Evolutionary conservation across 2,888 invertebrate genomes (phyloP), one percentile per base, ranked within the genome.

Genomic region (Microctonus aethiopoides): DNA sequence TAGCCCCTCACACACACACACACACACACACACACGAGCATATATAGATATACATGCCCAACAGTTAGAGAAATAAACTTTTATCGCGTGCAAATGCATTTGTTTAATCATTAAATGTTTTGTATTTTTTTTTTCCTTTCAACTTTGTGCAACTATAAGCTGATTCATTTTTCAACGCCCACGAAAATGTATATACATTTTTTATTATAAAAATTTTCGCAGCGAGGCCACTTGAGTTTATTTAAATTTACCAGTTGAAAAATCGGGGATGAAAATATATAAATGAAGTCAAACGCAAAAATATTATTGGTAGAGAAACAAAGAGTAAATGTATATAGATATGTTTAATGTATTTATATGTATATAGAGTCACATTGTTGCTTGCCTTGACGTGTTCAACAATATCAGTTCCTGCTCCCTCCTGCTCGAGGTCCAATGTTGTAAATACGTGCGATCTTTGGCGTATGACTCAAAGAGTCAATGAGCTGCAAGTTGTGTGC

Each of bases 341-440:
- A 29, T 57, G 52, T 32, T 56, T 73, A 67, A n/a, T n/a, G n/a
- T n/a, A n/a, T n/a, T n/a, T n/a, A n/a, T n/a, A n/a, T n/a, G n/a
- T n/a, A n/a, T n/a, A n/a, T n/a, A n/a, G n/a, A n/a, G n/a, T n/a
- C n/a, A n/a, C n/a, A n/a, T n/a, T n/a, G 69, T 70, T 64, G 74
- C 64, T 74, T 72, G 70, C 73, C 76, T 74, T 74, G 74, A 62
- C 64, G 46, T 46, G 46, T 46, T 46, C 46, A 46, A 46, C 70
- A 62, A 62, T n/a, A 67, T 63, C 71, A 78, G 79, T 82, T 82
- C 83, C 82, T 81, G 81, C 76, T 82, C 77, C 78, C 75, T 76
- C 79, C 71, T 20, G 20, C 36, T 78, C 80, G 80, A 81, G 81
- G 81, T 77, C 77, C 75, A 51, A 46, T 63, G 56, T 67, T 52